These are phyloP conservation scores for Lagria hirta DNA, from an alignment of 2,888 invertebrate species.

Conservation along the genomic window DNA sequence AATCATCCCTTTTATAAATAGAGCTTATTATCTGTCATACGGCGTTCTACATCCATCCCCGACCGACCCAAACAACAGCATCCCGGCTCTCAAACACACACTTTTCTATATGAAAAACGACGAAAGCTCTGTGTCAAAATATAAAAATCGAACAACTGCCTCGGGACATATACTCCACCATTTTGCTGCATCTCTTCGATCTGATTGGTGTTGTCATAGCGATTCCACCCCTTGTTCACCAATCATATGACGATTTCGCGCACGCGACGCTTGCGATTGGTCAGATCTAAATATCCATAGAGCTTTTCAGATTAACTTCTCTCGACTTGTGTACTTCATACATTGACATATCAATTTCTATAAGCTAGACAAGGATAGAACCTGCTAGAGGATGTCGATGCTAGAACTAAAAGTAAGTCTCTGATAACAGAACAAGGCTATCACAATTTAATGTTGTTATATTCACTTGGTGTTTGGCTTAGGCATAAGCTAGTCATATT, in stretches of 20 bases:
- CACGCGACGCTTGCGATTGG: slow-evolving; percentile 48
- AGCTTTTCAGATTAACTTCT: slow-evolving; percentile 38
- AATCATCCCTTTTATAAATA: slow-evolving; percentile 33
- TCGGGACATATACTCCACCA: slow-evolving; percentile 51
- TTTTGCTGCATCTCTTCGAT: slow-evolving; percentile 44
- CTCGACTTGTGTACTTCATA: slow-evolving; percentile 35
- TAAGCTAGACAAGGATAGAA: slow-evolving; percentile 21
- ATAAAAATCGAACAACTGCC: slow-evolving; percentile 55
- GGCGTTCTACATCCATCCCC: slow-evolving; percentile 27
- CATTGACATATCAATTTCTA: too few relatives aligned
- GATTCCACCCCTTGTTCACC: slow-evolving; percentile 45
- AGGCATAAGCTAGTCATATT: slow-evolving; percentile 57
- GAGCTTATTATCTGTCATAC: slow-evolving; percentile 31
- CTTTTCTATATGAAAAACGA: slow-evolving; percentile 45
- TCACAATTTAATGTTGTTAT: slow-evolving; percentile 58
- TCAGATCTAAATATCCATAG: slow-evolving; percentile 37
- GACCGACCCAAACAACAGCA: slow-evolving; percentile 25
- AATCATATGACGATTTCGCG: slow-evolving; percentile 43
- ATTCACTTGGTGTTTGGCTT: slow-evolving; percentile 56
- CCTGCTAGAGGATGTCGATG: slow-evolving; percentile 27
- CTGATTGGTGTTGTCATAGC: slow-evolving; percentile 56
- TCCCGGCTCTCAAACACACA: slow-evolving; percentile 38
- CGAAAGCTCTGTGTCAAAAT: slow-evolving; percentile 51
- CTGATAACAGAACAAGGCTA: slow-evolving; percentile 56
- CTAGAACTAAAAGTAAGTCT: slow-evolving; percentile 27